Base-by-base conservation (phyloP, 2,113 vertebrate species). In the Seriola quinqueradiata region DNA sequence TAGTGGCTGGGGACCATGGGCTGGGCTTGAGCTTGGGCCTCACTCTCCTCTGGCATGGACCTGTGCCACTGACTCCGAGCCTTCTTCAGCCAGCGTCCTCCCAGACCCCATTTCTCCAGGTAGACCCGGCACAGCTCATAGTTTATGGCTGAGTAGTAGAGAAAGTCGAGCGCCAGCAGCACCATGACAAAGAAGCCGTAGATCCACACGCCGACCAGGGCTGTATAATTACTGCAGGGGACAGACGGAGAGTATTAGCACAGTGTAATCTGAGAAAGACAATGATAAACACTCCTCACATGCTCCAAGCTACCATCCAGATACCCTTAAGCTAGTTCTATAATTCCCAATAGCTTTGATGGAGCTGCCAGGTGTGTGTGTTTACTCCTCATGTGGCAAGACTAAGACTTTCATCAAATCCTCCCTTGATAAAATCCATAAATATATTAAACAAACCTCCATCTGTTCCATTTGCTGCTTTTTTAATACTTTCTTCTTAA, bases 61-160 rank as follows among this genome's bases (percentile, higher is more conserved):
- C 90, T 93, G 85, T 97, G 95, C 96, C 97, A 99, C 83, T 95
- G 97, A 89, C 88, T 95, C 74, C 97, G 95, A 60, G 96, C 97
- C 80, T 96, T 97, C 75, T 96, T 97, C 91, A 99, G 95, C 98
- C 98, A 99, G 71, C 96, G 97, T 0, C 97, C 97, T 1, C 97
- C 96, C 82, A 99, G 92, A 11, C 98, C 98, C 96, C 98, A 99
- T 75, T 97, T 96, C 17, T 97, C 96, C 95, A 99, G 94, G 94
- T 99, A 98, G 10, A 97, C 94, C 83, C 97, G 95, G 92, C 97
- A 99, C 82, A 99, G 91, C 84, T 98, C 97, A 81, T 98, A 99
- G 95, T 99, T 99, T 95, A 99, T 97, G 58, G 98, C 98, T 11
- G 98, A 99, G 94, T 99, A 99, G 85, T 99, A 99, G 44, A 99